Evolutionary conservation across 2,797 vertebrate genomes (phyloP).

Genomic region (Vireo griseus): DNA sequence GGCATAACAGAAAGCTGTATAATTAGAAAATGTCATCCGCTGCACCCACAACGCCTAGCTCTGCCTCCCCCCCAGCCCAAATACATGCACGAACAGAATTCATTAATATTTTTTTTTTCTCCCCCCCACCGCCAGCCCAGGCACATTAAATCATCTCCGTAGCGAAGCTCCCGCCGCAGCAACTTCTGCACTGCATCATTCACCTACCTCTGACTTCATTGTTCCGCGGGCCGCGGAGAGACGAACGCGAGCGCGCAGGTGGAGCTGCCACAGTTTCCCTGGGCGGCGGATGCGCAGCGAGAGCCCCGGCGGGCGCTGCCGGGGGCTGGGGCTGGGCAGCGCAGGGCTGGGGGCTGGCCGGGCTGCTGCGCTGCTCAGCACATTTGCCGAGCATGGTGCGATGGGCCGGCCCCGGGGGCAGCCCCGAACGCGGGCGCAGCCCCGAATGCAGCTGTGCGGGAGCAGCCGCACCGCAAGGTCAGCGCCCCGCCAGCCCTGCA

Average conservation of each 20-base stretch:
- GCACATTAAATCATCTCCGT: constrained; percentile 33
- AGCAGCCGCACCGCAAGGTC: constrained; percentile 74
- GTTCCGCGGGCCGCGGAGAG: constrained; percentile 43
- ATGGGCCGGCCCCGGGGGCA: constrained; percentile 26
- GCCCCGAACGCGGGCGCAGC: background rate
- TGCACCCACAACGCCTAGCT: background rate
- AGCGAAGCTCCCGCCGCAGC: constrained; percentile 63
- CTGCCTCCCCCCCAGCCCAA: background rate
- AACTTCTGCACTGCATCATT: constrained; percentile 74
- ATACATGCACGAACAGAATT: background rate
- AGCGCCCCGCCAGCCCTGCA: constrained; percentile 44
- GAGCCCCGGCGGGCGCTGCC: constrained; percentile 35
- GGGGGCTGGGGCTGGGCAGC: background rate
- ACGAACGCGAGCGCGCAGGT: background rate
- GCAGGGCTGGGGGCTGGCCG: constrained; percentile 49
- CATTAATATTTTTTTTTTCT: background rate
- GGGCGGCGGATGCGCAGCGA: constrained; percentile 18
- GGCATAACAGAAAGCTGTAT: constrained; percentile 70
- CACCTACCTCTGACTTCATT: constrained; percentile 75
- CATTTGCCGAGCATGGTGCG: constrained; percentile 33
- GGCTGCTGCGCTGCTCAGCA: constrained; percentile 67
- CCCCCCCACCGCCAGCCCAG: background rate
- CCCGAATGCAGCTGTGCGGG: constrained; percentile 6
- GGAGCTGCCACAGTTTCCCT: constrained; percentile 8
- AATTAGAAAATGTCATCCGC: constrained; percentile 30